Evolutionary conservation across 2,888 invertebrate genomes (phyloP), one percentile per base, ranked within the genome.

Genomic region (Synergus itoensis): DNA sequence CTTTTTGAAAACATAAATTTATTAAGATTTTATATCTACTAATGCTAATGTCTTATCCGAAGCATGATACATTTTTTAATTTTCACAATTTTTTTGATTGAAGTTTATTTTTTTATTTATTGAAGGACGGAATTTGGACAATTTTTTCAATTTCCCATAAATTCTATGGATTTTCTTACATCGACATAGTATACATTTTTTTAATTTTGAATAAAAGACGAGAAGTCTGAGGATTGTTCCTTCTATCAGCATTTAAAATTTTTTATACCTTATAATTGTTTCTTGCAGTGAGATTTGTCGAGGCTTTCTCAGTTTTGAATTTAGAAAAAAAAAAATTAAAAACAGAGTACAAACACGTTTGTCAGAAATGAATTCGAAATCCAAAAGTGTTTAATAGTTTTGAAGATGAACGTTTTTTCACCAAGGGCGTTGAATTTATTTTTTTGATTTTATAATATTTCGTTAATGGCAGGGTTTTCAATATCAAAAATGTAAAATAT

Each of bases 401-500:
- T 11, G 16, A 16, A 28, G 45, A 21, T 12, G 16, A 16, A 21
- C 28, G 21, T 8, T 28, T 69, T 69, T 69, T 69, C 73, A 73
- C 53, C 73, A 57, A 57, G 73, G 73, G 73, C 53, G 40, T 73
- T 73, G 53, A 40, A 18, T n/a, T 53, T 16, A 53, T 36, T 40
- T 5, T 60, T 28, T 28, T 28, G 62, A 7, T 62, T 62, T 12
- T 28, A 14, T 53, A 36, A 73, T 53, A 0, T 53, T 53, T 4
- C 48, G n/a, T 21, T 73, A n/a, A 73, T 53, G 16, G 2, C 14
- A 45, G 28, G 48, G 48, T 28, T 28, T 18, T 4, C 12, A 28
- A 21, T 62, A 62, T 62, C 8, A 1, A 48, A 45, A 21, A 67
- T 43, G 8, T n/a, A 67, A 48, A 45, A 28, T 28, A 69, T 18